A percentile compares a stretch with the other conserved stretches of the same genome.
Conservation (phyloP, 2,113 vertebrate species). For the Hemiscyllium ocellatum region DNA sequence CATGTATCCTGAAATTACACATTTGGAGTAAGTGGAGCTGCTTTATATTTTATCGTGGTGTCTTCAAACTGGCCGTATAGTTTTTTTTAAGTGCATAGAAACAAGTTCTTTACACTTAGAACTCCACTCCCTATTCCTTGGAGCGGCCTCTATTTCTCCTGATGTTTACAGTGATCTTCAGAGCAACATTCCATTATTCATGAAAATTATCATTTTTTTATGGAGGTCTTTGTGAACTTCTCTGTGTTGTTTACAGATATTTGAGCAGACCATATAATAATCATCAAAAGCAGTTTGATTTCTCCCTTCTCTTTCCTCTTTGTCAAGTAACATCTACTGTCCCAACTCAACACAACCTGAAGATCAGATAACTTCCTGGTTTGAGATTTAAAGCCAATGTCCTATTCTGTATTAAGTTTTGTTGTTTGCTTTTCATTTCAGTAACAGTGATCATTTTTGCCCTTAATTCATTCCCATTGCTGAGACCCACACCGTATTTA, state of each 20-base stretch:
- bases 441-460: not conserved
- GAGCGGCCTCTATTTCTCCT: not conserved
- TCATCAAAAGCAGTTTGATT: not conserved
- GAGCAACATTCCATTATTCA: not conserved
- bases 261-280: not conserved
- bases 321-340: not conserved
- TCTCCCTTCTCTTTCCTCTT: not conserved
- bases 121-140: not conserved
- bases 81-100: not conserved
- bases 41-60: not conserved
- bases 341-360: not conserved
- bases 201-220: not conserved
- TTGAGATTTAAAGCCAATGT: not conserved
- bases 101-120: not conserved
- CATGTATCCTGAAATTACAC: not conserved
- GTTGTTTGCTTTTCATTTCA: not conserved
- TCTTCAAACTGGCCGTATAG: not conserved
- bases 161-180: not conserved
- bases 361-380: not conserved
- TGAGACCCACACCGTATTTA: too few relatives aligned
- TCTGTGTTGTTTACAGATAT: not conserved
- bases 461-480: not conserved
- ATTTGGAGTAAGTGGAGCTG: not conserved
- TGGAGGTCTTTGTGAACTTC: not conserved
- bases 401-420: not conserved